Evolutionary conservation across 2,888 invertebrate species (phyloP).

Genomic region (Agapostemon virescens): DNA sequence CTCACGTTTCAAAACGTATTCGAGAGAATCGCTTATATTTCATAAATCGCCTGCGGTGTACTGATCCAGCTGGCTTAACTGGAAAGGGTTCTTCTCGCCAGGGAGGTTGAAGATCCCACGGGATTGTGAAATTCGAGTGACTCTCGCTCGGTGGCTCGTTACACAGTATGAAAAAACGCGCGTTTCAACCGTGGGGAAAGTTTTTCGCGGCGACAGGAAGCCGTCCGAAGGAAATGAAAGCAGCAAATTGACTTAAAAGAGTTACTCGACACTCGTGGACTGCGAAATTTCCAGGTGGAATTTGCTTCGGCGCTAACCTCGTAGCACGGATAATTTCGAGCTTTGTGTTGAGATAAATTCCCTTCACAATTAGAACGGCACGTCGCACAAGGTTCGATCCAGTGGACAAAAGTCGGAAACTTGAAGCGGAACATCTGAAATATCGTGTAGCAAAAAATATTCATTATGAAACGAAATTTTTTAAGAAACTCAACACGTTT

Average conservation of each 20-base stretch:
- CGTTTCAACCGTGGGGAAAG: neutral
- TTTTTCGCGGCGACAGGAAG: neutral
- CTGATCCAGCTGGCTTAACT: conserved; percentile 14
- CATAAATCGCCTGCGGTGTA: conserved; percentile 52
- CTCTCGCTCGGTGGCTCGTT: conserved; percentile 53
- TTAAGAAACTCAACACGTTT: no score
- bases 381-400: no score
- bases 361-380: neutral
- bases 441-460: no score
- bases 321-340: no score
- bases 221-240: neutral
- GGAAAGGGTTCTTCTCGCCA: conserved; percentile 35
- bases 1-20: conserved; percentile 66
- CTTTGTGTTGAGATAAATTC: neutral
- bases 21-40: conserved; percentile 63
- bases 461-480: no score
- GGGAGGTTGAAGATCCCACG: conserved; percentile 37
- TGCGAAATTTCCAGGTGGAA: neutral
- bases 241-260: neutral
- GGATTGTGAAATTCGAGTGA: conserved; percentile 50
- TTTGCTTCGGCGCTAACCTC: neutral
- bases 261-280: neutral
- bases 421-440: no score
- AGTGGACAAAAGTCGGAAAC: no score
- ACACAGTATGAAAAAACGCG: conserved; percentile 39